phyloP scores from a whole-genome alignment of 2,888 invertebrate species.

The Oscheius sp. region DNA sequence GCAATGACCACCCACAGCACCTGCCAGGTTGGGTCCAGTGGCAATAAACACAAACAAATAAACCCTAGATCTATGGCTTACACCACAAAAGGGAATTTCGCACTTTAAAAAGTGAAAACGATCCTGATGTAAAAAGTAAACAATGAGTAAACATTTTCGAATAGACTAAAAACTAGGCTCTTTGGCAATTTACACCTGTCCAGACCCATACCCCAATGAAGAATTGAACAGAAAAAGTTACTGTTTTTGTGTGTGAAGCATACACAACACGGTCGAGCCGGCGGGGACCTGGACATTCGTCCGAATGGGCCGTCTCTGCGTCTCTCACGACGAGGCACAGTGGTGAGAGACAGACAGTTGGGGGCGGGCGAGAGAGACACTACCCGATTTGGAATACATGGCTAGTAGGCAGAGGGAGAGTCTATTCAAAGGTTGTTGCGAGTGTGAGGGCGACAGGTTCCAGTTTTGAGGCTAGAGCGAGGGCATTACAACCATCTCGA shows the following conservation, averaged over 20 bases:
- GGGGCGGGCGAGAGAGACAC: conserved; percentile 14
- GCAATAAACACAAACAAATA: conserved; percentile 28
- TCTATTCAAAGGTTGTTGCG: conserved; percentile 1
- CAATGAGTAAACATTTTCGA: conserved; percentile 23
- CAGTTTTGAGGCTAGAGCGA: not conserved
- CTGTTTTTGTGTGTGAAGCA: conserved; percentile 54
- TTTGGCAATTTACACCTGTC: not conserved
- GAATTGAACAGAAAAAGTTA: conserved; percentile 35
- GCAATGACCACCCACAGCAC: conserved; percentile 13
- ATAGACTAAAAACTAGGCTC: not conserved
- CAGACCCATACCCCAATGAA: not conserved
- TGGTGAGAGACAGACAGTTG: conserved; percentile 7
- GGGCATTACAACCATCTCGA: not conserved
- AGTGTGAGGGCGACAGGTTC: no score
- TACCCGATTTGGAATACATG: conserved; percentile 35
- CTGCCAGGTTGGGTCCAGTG: conserved; percentile 19
- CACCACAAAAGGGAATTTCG: not conserved
- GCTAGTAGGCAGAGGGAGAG: not conserved
- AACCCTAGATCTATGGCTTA: not conserved
- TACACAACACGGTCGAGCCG: conserved; percentile 59
- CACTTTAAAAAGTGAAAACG: not conserved
- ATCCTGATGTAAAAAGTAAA: not conserved
- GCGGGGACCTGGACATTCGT: conserved; percentile 61
- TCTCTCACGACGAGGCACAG: conserved; percentile 30
- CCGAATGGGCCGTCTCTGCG: conserved; percentile 38